phyloP scores from a whole-genome alignment of 2,797 vertebrate genomes.

The Garrulus glandarius region DNA sequence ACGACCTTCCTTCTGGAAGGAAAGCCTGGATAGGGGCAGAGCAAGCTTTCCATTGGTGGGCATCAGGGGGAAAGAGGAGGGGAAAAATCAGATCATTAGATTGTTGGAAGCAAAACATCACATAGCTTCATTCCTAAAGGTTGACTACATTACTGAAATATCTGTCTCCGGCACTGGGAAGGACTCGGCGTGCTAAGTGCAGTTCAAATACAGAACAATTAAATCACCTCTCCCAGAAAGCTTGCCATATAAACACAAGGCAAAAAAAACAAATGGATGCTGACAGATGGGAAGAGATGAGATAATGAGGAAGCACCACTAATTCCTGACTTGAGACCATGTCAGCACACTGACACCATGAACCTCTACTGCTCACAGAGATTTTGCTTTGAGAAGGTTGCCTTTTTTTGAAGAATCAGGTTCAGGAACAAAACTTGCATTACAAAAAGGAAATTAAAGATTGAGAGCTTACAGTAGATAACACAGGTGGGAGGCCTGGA shows the following conservation, averaged over 20 bases:
- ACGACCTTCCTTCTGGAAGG: not conserved
- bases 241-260: not conserved
- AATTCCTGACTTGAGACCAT: not conserved
- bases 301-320: not conserved
- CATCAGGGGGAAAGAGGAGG: not conserved
- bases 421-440: not conserved
- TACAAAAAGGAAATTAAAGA: not conserved
- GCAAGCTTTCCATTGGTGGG: not conserved
- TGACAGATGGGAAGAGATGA: not conserved
- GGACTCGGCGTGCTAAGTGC: not conserved
- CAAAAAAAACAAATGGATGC: not conserved
- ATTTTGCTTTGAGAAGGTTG: not conserved
- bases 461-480: not conserved
- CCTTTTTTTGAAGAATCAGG: not conserved
- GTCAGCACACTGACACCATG: not conserved
- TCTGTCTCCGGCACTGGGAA: not conserved
- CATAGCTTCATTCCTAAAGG: not conserved
- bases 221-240: conserved; percentile 3
- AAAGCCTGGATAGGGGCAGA: not conserved
- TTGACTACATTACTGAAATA: not conserved
- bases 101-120: not conserved
- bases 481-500: not conserved
- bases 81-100: not conserved
- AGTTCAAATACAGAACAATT: not conserved
- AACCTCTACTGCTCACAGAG: not conserved